These are phyloP conservation scores for Agrotis ipsilon DNA, from an alignment of 2,888 invertebrate genomes.

Conservation along the genomic window DNA sequence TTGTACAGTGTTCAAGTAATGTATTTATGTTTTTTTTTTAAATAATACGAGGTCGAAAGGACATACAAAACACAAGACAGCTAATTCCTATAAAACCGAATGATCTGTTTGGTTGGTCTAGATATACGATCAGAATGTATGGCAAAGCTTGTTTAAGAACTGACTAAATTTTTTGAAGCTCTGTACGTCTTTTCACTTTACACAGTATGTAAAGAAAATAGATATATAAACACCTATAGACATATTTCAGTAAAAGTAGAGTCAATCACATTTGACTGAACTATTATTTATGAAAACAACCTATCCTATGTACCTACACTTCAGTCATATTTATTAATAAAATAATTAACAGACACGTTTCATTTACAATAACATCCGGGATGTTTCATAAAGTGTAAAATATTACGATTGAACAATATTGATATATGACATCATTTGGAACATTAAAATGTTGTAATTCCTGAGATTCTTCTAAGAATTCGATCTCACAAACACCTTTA, in stretches of 20 bases:
- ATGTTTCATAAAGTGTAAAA: constrained; percentile 42
- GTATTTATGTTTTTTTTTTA: too few relatives aligned
- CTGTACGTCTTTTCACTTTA: too few relatives aligned
- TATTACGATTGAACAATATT: constrained; percentile 63
- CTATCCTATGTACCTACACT: constrained; percentile 18
- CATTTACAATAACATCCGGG: constrained; percentile 54
- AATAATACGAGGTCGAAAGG: too few relatives aligned
- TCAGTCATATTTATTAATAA: constrained; percentile 56
- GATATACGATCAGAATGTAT: too few relatives aligned
- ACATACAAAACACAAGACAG: too few relatives aligned
- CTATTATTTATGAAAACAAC: constrained; percentile 23
- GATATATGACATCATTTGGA: constrained; percentile 62
- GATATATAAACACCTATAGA: too few relatives aligned
- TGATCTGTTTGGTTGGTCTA: too few relatives aligned
- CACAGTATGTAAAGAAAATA: too few relatives aligned
- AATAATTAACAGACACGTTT: constrained; percentile 48
- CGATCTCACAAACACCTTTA: constrained; percentile 64
- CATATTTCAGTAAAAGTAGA: not conserved
- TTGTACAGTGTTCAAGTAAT: not conserved
- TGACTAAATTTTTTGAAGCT: too few relatives aligned
- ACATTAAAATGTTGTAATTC: constrained; percentile 65
- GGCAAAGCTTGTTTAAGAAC: too few relatives aligned
- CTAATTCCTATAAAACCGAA: too few relatives aligned
- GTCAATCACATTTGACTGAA: constrained; percentile 4
- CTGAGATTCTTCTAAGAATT: constrained; percentile 76